phyloP scores from a whole-genome alignment of 1,140 invertebrate genomes.

The Tribolium castaneum region DNA sequence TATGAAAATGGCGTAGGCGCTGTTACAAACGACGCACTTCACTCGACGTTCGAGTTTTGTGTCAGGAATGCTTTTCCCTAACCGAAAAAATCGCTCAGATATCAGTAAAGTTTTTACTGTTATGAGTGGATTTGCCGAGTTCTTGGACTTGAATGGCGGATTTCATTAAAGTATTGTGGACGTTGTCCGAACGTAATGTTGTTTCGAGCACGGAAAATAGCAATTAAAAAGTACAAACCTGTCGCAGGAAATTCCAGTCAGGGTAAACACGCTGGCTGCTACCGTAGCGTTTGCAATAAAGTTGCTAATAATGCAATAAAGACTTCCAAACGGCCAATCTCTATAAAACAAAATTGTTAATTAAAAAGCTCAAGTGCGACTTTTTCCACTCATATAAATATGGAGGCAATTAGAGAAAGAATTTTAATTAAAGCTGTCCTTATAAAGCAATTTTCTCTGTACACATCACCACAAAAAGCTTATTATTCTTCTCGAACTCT shows the following conservation, averaged over 20 bases:
- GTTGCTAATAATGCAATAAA: slow-evolving; percentile 89
- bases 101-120: background rate
- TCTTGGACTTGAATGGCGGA: background rate
- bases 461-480: background rate
- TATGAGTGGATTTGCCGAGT: background rate
- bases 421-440: background rate
- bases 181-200: background rate
- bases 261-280: slow-evolving; percentile 89
- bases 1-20: background rate
- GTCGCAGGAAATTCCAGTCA: slow-evolving; percentile 85
- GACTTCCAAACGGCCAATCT: slow-evolving; percentile 88
- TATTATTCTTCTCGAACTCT: slow-evolving; percentile 3
- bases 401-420: background rate
- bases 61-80: background rate
- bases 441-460: background rate
- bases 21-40: background rate
- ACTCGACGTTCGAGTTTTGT: background rate
- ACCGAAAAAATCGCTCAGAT: background rate
- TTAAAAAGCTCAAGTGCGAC: background rate
- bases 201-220: background rate
- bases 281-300: slow-evolving; percentile 91
- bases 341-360: slow-evolving; percentile 61
- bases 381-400: background rate
- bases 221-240: slow-evolving; percentile 69
- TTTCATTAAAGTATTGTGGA: background rate